Evolutionary conservation across 2,113 vertebrate genomes (phyloP), one percentile per base, ranked within the genome.

Genomic region (Sturnus vulgaris): DNA sequence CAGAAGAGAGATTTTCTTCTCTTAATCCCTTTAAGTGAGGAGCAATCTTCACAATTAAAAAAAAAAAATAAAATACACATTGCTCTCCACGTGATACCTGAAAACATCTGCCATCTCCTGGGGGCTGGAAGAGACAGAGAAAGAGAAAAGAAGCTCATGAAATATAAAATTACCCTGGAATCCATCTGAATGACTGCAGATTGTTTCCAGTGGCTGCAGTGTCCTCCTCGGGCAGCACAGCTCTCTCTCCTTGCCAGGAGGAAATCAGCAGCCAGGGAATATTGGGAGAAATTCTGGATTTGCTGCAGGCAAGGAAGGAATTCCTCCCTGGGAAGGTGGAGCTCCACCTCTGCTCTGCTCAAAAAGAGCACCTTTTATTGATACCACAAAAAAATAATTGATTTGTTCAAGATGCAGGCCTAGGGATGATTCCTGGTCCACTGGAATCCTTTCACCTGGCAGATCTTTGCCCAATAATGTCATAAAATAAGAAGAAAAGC

Each of bases 71-170:
- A 56, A 73, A 75, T n/a, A 37, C 88, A 94, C 88, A 80, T 87
- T 93, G 83, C 81, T 87, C 17, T 94, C 83, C 90, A 83, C 11
- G 85, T 94, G 92, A 82, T 37, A 69, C 73, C 47, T 8, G 0
- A 83, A 94, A 95, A 85, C 92, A 96, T 96, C 93, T 93, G 96
- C 93, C 81, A 93, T 90, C 91, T 96, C 94, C 93, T 91, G 93
- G 86, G 88, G 93, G 79, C 92, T 86, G 3, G 11, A 86, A 56
- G 71, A 63, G 75, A 69, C 42, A 61, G 14, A 81, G 69, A 50
- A 55, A 71, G 15, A 68, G 64, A 52, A 65, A 78, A 96, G 90
- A 52, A 96, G 71, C 64, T 95, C 82, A 81, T 92, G 88, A 94
- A 96, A 96, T 93, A 97, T 78, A 85, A 92, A 96, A 95, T 96